These are phyloP conservation scores for Bombylius discolor DNA, from an alignment of 2,888 invertebrate genomes.

Conservation along the genomic window DNA sequence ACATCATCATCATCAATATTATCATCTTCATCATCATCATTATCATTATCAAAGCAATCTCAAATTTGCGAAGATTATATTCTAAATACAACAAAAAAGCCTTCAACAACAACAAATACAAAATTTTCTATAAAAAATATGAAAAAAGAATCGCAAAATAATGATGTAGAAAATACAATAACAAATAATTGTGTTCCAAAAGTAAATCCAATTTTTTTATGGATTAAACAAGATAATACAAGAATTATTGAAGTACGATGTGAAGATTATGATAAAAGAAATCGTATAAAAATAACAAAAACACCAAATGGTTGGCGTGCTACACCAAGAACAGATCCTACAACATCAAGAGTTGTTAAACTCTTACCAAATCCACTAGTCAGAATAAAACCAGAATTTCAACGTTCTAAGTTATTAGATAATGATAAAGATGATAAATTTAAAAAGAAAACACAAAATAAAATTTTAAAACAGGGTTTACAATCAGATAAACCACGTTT, in stretches of 20 bases:
- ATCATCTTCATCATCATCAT: neutral
- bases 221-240: slow-evolving; percentile 69
- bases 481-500: neutral
- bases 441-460: neutral
- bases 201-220: slow-evolving; percentile 71
- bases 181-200: slow-evolving; percentile 35
- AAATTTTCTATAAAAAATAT: neutral
- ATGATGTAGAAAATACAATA: neutral
- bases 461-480: neutral
- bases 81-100: neutral
- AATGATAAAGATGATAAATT: neutral
- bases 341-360: slow-evolving; percentile 29
- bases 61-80: neutral
- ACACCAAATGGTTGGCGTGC: slow-evolving; percentile 72
- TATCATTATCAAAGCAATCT: neutral
- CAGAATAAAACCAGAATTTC: slow-evolving; percentile 30
- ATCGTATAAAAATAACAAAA: slow-evolving; percentile 70
- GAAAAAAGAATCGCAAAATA: neutral
- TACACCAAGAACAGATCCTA: slow-evolving; percentile 58
- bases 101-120: neutral
- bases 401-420: slow-evolving; percentile 7
- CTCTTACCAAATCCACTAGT: slow-evolving; percentile 35
- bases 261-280: slow-evolving; percentile 77
- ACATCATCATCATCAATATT: neutral
- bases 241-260: slow-evolving; percentile 72